Percentiles rank a stretch among this genome's conserved stretches.
Evolutionary conservation across 2,888 invertebrate species (phyloP).

Genomic region (Patella ulyssiponensis): DNA sequence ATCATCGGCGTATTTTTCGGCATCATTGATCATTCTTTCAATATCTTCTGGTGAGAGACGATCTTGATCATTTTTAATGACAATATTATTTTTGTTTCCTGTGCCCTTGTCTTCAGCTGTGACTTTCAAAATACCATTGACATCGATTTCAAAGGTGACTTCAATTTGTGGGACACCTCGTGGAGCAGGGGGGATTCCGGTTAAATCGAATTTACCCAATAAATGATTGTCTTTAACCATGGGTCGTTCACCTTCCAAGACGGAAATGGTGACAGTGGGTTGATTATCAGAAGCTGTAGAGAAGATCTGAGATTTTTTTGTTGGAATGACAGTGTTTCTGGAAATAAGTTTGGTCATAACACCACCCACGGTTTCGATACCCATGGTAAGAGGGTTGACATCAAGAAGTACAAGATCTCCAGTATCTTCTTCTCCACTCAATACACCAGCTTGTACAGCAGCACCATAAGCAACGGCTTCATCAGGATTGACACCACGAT

Average conservation of each 20-base stretch:
- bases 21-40: constrained; percentile 98
- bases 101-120: constrained; percentile 99
- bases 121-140: constrained; percentile 75
- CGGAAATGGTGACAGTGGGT: constrained; percentile 97
- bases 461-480: constrained; percentile 99
- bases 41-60: constrained; percentile 97
- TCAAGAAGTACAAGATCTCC: constrained; percentile 95
- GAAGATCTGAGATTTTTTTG: constrained; percentile 99
- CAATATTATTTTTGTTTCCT: constrained; percentile 98
- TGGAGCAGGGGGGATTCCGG: constrained; percentile 89
- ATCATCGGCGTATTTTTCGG: constrained; percentile 98
- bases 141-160: constrained; percentile 75
- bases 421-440: constrained; percentile 97
- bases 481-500: constrained; percentile 97
- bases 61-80: constrained; percentile 98
- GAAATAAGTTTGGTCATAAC: constrained; percentile 99
- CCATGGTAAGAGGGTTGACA: constrained; percentile 98
- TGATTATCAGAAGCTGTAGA: constrained; percentile 99
- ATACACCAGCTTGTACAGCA: constrained; percentile 97
- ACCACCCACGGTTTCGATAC: constrained; percentile 99
- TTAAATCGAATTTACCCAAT: constrained; percentile 97
- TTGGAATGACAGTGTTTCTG: constrained; percentile 98
- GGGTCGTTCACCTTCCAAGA: constrained; percentile 97
- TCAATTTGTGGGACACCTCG: constrained; percentile 74
- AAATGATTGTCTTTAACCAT: constrained; percentile 99